Evolutionary conservation across 2,797 vertebrate species (phyloP), one percentile per base, ranked within the genome.

Genomic region (Acanthurus tractus): DNA sequence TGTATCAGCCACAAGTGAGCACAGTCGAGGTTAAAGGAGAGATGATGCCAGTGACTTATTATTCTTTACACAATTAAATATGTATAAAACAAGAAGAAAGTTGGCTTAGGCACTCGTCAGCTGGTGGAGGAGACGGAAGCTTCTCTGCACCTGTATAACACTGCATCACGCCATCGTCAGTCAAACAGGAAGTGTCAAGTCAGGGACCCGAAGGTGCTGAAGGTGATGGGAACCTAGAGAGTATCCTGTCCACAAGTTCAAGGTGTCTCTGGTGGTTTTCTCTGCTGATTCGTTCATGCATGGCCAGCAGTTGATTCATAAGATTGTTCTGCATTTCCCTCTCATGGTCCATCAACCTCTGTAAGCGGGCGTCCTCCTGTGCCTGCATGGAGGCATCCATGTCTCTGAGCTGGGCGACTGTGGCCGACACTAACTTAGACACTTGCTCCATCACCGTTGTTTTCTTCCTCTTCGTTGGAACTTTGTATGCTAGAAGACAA

Each of bases 261-360:
- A 80, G n/a, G 22, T 86, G 78, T 57, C 86, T 74, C 36, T 84
- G 52, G 8, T 90, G 85, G 82, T 74, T 89, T 49, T 87, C 81
- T 25, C 0, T 17, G 64, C 71, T 70, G 79, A 88, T 79, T 59
- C 78, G 70, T 38, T 87, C 79, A 0, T 85, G 80, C 82, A 89
- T 79, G 70, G 67, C 25, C 0, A 62, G 14, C 15, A 88, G 80
- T 53, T 88, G 81, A 63, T 71, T 78, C 66, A 90, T 67, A 2
- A 86, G 70, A 81, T 23, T 77, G 85, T 70, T 88, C 79, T 90
- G 86, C 81, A 88, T 88, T 38, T 89, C 88, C 50, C 23, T 82
- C 78, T 92, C 81, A 0, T 90, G 90, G 34, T 86, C 84, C 80
- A 88, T 89, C 10, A 90, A 14, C 59, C 69, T 38, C 79, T 88